A percentile compares a stretch with the other conserved stretches of the same genome.
Conservation (phyloP, 2,113 vertebrate species). For the Natator depressus region DNA sequence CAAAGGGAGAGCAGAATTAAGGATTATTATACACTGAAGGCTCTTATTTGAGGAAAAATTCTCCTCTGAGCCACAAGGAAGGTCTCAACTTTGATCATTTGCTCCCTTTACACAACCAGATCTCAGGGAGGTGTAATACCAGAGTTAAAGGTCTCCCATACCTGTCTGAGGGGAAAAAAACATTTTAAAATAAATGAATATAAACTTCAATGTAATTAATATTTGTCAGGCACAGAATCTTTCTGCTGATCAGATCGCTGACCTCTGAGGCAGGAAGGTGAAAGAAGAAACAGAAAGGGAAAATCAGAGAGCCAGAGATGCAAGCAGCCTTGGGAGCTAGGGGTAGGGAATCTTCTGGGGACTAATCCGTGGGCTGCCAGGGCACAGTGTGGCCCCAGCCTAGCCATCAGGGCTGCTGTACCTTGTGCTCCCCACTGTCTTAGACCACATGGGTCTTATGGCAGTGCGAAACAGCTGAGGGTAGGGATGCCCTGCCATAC, state of each 20-base stretch:
- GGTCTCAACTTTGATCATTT: accelerated
- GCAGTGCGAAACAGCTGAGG: not conserved
- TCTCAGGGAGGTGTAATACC: not conserved
- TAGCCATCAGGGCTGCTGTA: not conserved
- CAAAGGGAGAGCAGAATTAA: not conserved
- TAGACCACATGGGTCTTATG: not conserved
- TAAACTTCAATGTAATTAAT: not conserved
- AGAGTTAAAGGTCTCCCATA: not conserved
- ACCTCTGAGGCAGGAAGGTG: not conserved
- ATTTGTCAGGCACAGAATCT: not conserved
- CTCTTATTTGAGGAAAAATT: not conserved
- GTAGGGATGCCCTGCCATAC: not conserved
- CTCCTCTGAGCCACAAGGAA: not conserved
- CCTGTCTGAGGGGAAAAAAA: not conserved
- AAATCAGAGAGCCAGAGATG: not conserved
- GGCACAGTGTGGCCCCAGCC: not conserved
- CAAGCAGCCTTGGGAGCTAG: not conserved
- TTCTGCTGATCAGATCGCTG: not conserved
- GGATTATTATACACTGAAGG: not conserved
- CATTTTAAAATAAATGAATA: not conserved
- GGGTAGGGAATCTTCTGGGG: not conserved
- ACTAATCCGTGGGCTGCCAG: not conserved
- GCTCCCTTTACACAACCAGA: too few relatives aligned
- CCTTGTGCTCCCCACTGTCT: not conserved
- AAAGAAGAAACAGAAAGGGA: not conserved